A percentile compares a stretch with the other conserved stretches of the same genome.
Conservation (phyloP, 2,113 vertebrate species). For the Xenopus borealis region DNA sequence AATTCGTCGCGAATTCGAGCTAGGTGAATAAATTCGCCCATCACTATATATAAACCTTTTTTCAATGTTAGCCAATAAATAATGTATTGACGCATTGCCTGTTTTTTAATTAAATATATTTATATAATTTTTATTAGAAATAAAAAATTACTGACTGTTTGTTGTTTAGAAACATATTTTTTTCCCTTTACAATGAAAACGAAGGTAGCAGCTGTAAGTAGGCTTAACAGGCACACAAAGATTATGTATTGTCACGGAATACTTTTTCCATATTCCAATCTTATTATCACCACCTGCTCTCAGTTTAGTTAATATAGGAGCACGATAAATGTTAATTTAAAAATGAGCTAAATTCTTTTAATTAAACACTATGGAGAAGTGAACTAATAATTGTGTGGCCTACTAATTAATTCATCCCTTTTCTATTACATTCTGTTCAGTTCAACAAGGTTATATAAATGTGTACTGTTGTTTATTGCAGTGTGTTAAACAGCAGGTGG, state of each 20-base stretch:
- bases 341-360: neutral
- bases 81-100: no score
- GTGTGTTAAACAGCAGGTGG: neutral
- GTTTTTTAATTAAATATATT: no score
- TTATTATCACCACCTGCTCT: neutral
- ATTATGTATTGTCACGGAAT: neutral
- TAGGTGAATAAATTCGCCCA: no score
- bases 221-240: no score
- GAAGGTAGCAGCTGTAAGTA: no score
- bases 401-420: slow-evolving; percentile 16
- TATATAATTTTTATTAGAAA: no score
- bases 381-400: neutral
- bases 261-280: slow-evolving; percentile 3
- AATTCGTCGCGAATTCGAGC: no score
- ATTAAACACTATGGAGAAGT: neutral
- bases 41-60: no score
- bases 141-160: no score
- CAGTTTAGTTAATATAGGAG: neutral
- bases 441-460: neutral
- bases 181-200: no score
- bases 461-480: neutral
- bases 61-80: no score
- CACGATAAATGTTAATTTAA: slow-evolving; percentile 2
- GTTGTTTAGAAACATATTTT: no score
- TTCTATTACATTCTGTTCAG: slow-evolving; percentile 4